phyloP scores from a whole-genome alignment of 2,113 vertebrate species.

The Tachuris rubrigastra region DNA sequence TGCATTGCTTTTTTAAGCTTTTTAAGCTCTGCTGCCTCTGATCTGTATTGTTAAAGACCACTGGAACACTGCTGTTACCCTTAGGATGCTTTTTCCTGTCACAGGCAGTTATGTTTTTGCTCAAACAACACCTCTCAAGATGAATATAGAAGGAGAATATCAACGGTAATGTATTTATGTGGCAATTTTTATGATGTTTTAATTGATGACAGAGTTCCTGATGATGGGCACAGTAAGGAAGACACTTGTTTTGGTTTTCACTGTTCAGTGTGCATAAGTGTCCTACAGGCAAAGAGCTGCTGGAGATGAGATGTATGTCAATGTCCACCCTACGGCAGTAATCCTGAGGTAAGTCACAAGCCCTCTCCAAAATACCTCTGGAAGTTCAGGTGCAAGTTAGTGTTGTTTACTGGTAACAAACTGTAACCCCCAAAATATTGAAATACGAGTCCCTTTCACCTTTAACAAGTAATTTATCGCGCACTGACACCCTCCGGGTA shows the following conservation, averaged over 20 bases:
- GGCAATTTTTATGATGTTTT: neutral
- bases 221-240: neutral
- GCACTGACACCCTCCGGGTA: slow-evolving; percentile 89
- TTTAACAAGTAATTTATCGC: slow-evolving; percentile 96
- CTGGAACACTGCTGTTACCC: neutral
- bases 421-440: fast-evolving
- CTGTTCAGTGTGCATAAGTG: neutral
- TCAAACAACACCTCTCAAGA: neutral
- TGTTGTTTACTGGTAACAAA: neutral
- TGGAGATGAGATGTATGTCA: neutral
- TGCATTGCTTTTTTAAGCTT: neutral
- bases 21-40: neutral
- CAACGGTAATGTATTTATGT: too few species aligned
- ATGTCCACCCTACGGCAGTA: neutral
- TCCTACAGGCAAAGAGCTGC: neutral
- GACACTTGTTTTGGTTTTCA: neutral
- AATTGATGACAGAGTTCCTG: neutral
- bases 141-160: too few species aligned
- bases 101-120: neutral
- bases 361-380: neutral
- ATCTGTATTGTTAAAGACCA: neutral
- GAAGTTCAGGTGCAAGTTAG: neutral
- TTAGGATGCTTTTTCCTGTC: neutral
- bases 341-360: neutral
- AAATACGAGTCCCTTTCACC: slow-evolving; percentile 67